These are phyloP conservation scores for Trochalopteron elliotii DNA, from an alignment of 2,113 vertebrate species.

Conservation along the genomic window DNA sequence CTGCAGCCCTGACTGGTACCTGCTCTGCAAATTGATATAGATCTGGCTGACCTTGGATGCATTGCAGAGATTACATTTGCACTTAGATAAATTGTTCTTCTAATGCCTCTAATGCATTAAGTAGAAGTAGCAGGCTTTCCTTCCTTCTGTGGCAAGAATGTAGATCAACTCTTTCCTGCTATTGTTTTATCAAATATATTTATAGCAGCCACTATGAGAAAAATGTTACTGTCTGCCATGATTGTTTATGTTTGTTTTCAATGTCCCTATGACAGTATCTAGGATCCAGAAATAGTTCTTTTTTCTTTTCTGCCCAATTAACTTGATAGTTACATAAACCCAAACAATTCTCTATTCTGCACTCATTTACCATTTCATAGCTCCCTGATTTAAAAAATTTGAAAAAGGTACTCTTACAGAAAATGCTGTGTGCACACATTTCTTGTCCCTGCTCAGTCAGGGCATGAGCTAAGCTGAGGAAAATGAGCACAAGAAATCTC, in stretches of 20 bases:
- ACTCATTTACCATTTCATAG: background rate
- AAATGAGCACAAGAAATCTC: background rate
- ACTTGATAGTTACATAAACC: background rate
- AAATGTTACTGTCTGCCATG: constrained; percentile 1
- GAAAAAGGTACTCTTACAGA: background rate
- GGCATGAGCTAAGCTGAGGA: background rate
- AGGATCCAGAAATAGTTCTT: background rate
- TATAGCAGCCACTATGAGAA: constrained; percentile 9
- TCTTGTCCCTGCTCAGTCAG: background rate
- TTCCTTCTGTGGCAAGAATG: constrained; percentile 32
- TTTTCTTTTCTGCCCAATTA: background rate
- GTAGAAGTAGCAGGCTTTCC: constrained; percentile 5
- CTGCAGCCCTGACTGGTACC: background rate
- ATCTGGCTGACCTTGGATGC: background rate
- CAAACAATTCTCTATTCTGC: background rate
- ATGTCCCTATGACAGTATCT: background rate
- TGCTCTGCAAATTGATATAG: background rate
- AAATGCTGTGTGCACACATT: background rate
- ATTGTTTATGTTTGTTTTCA: constrained; percentile 8
- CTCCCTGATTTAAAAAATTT: background rate
- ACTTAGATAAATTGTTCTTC: constrained; percentile 4
- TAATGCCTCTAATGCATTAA: background rate
- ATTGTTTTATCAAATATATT: constrained; percentile 63
- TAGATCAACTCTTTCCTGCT: constrained; percentile 63
- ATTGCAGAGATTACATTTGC: background rate